phyloP scores from a whole-genome alignment of 2,888 invertebrate species.

The Apodemia duryi region DNA sequence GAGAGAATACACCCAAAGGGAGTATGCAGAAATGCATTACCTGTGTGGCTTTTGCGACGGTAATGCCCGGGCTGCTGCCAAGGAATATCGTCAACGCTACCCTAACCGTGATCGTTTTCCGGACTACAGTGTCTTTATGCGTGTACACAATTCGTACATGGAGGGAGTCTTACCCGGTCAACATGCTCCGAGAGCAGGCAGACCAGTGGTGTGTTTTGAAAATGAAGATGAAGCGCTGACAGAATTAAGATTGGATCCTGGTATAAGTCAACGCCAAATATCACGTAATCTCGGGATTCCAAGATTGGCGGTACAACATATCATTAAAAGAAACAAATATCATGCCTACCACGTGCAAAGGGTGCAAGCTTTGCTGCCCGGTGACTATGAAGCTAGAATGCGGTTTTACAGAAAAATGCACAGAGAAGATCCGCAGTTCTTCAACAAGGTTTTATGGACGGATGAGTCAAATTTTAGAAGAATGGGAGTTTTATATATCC shows the following conservation, averaged over 20 bases:
- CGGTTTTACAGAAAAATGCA: conserved; percentile 25
- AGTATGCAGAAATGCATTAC: conserved; percentile 20
- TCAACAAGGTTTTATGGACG: conserved; percentile 30
- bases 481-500: too few relatives aligned
- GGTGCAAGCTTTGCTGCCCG: conserved; percentile 25
- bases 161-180: conserved; percentile 8
- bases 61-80: conserved; percentile 17
- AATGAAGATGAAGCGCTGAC: conserved; percentile 5
- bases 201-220: conserved; percentile 17
- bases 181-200: conserved; percentile 13
- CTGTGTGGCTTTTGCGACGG: conserved; percentile 14
- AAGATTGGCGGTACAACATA: conserved; percentile 3
- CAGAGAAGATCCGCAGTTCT: conserved; percentile 26
- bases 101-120: conserved; percentile 16
- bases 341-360: conserved; percentile 28
- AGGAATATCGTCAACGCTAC: neutral
- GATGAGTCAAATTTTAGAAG: conserved; percentile 26
- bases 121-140: conserved; percentile 16
- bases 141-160: conserved; percentile 15
- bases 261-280: conserved; percentile 16
- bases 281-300: conserved; percentile 12
- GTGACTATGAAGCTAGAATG: conserved; percentile 24
- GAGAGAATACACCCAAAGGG: conserved; percentile 15
- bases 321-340: conserved; percentile 18
- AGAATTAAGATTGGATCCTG: conserved; percentile 15